Evolutionary conservation across 1,140 invertebrate genomes (phyloP).

Genomic region (Leptoteleia sp.): DNA sequence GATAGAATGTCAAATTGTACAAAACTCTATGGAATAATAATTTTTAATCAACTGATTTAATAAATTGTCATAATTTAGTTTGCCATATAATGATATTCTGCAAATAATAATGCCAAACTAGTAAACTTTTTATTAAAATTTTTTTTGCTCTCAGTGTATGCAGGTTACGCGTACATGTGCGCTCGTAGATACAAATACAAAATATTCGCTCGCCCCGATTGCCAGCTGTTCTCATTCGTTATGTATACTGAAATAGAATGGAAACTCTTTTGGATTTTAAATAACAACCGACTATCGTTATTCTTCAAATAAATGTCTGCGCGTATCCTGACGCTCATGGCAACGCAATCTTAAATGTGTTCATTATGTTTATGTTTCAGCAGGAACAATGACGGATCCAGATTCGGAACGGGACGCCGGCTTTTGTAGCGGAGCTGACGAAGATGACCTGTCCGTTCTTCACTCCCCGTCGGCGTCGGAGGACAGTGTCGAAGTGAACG

Average conservation of each 20-base stretch:
- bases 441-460: conserved; percentile 84
- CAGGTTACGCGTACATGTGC: too few species aligned
- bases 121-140: too few species aligned
- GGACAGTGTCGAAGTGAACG: conserved; percentile 87
- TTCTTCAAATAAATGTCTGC: conserved; percentile 1
- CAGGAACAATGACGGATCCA: conserved; percentile 73
- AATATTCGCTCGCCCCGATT: too few species aligned
- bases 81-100: too few species aligned
- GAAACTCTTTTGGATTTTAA: conserved; percentile 2
- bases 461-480: conserved; percentile 86
- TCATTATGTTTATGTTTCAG: conserved; percentile 70
- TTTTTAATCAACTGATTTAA: too few species aligned
- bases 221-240: background rate
- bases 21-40: too few species aligned
- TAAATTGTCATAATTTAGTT: too few species aligned
- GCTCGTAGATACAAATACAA: too few species aligned
- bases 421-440: conserved; percentile 87
- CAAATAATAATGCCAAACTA: too few species aligned
- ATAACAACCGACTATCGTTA: conserved; percentile 2
- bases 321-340: background rate
- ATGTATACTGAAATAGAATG: background rate
- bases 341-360: conserved; percentile 7
- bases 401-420: conserved; percentile 84
- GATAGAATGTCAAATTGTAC: too few species aligned
- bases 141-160: too few species aligned